Percentiles rank a stretch among this genome's conserved stretches.
Evolutionary conservation across 1,140 invertebrate species (phyloP).

Genomic region (Reticulitermes speratus): DNA sequence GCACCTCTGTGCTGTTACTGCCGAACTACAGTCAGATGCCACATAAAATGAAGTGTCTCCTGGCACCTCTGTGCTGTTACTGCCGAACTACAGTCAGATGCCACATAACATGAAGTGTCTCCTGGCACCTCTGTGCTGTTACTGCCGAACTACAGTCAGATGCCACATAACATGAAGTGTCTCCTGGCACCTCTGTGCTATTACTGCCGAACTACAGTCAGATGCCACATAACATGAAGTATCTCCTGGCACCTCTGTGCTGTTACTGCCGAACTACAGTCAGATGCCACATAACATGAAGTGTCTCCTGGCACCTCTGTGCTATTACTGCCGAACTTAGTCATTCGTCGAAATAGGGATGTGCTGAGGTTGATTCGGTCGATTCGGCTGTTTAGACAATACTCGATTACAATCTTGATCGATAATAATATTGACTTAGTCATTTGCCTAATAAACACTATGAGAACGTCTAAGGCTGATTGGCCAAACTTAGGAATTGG

Average conservation of each 20-base stretch:
- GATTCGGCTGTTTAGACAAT: no score
- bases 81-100: neutral
- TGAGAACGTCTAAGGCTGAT: no score
- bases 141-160: neutral
- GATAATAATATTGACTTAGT: no score
- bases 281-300: neutral
- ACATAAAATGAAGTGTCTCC: neutral
- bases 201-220: neutral
- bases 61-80: neutral
- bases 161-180: neutral
- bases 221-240: neutral
- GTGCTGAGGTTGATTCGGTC: neutral
- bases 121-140: neutral
- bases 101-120: neutral
- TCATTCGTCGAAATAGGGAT: neutral
- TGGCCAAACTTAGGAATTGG: no score
- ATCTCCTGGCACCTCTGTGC: neutral
- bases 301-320: neutral
- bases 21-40: neutral
- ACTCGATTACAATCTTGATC: no score
- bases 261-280: neutral
- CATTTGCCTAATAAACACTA: no score
- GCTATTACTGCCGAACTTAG: neutral
- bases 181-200: neutral
- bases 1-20: neutral